Percentiles rank a stretch among this genome's conserved stretches.
Conservation (phyloP, 1,140 invertebrate species). For the Hylaeus volcanicus region DNA sequence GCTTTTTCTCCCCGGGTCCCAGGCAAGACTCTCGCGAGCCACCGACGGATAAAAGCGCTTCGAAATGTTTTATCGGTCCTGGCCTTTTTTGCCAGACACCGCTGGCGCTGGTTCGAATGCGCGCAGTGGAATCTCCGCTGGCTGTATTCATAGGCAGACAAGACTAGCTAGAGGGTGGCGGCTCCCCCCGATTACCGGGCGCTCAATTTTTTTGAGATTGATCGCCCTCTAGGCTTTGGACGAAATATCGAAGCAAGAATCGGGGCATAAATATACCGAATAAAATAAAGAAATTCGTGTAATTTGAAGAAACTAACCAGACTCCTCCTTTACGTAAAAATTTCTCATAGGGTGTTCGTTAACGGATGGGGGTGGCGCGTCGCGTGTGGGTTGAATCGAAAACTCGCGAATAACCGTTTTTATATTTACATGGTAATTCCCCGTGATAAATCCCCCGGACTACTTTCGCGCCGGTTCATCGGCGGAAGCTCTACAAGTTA, state of each 20-base stretch:
- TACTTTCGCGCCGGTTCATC: slow-evolving; percentile 30
- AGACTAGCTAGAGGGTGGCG: too few species aligned
- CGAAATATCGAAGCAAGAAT: too few species aligned
- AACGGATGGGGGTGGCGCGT: not conserved
- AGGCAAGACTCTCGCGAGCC: slow-evolving; percentile 31
- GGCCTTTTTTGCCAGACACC: not conserved
- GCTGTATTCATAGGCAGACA: too few species aligned
- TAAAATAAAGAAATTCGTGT: too few species aligned
- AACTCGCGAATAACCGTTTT: slow-evolving; percentile 50
- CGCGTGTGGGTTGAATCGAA: not conserved
- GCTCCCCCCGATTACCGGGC: too few species aligned
- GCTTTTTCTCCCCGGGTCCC: slow-evolving; percentile 26
- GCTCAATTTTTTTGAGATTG: too few species aligned
- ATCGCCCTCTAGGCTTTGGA: too few species aligned
- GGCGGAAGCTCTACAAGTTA: slow-evolving; percentile 18
- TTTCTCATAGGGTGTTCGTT: too few species aligned
- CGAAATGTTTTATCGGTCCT: slow-evolving; percentile 24
- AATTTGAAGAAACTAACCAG: too few species aligned
- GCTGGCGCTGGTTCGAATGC: not conserved
- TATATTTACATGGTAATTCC: slow-evolving; percentile 45
- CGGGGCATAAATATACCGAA: too few species aligned
- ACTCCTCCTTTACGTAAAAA: too few species aligned
- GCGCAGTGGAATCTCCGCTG: not conserved
- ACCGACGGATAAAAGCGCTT: slow-evolving; percentile 17
- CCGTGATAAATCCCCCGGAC: slow-evolving; percentile 31